A percentile compares a stretch with the other conserved stretches of the same genome.
phyloP scores from a whole-genome alignment of 1,140 invertebrate species.

The Idris sp. region DNA sequence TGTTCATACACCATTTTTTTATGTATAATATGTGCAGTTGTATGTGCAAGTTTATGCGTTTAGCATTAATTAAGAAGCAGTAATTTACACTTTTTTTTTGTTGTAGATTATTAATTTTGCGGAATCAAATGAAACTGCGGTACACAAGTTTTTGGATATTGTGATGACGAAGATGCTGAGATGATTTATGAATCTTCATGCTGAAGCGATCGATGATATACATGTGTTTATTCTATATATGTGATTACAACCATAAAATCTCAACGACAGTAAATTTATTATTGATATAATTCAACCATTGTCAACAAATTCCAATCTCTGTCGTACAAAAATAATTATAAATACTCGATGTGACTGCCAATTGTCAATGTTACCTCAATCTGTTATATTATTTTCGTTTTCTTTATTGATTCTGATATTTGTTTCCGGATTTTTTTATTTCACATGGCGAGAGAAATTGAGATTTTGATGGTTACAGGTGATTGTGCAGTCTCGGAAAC shows the following conservation, averaged over 20 bases:
- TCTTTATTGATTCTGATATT: no score
- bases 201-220: slow-evolving; percentile 30
- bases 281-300: slow-evolving; percentile 36
- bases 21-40: slow-evolving; percentile 71
- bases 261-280: slow-evolving; percentile 47
- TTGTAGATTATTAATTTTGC: slow-evolving; percentile 57
- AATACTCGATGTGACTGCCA: not conserved
- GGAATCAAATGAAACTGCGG: slow-evolving; percentile 49
- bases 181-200: slow-evolving; percentile 1
- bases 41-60: slow-evolving; percentile 71
- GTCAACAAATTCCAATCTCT: slow-evolving; percentile 17
- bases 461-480: slow-evolving; percentile 43
- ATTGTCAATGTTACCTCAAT: slow-evolving; percentile 2
- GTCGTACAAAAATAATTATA: slow-evolving; percentile 22
- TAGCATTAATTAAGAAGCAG: slow-evolving; percentile 62
- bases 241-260: slow-evolving; percentile 53
- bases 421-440: no score
- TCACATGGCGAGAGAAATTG: slow-evolving; percentile 38
- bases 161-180: slow-evolving; percentile 34
- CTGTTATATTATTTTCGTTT: not conserved
- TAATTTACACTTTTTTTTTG: slow-evolving; percentile 66
- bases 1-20: slow-evolving; percentile 49
- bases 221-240: slow-evolving; percentile 31
- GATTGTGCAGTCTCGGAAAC: not conserved
- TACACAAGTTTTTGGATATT: slow-evolving; percentile 51